Percentiles rank a stretch among this genome's conserved stretches.
These are phyloP conservation scores for Heterotilapia buettikoferi DNA, from an alignment of 2,113 vertebrate species.

Conservation along the genomic window DNA sequence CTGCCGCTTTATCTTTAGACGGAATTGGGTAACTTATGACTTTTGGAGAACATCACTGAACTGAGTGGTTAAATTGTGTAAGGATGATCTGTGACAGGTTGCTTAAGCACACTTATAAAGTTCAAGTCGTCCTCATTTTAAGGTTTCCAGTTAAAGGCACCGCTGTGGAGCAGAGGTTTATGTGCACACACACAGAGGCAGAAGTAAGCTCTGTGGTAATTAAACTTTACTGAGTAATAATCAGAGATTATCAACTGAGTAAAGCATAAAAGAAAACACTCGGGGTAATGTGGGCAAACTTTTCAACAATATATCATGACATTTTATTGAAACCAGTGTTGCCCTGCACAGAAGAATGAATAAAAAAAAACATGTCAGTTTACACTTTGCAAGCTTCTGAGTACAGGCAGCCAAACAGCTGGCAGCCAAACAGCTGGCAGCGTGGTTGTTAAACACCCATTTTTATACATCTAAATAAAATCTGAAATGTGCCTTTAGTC, in stretches of 20 bases:
- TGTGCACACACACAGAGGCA: background rate
- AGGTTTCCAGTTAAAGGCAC: background rate
- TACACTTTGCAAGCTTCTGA: background rate
- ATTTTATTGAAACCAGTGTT: background rate
- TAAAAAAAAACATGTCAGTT: background rate
- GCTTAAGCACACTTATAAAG: background rate
- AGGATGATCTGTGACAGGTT: background rate
- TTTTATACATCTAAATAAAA: background rate
- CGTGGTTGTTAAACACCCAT: background rate
- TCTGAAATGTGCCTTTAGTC: background rate
- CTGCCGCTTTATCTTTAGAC: background rate
- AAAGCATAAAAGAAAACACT: background rate
- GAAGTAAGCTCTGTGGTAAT: background rate
- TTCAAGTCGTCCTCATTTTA: background rate
- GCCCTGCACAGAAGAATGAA: background rate
- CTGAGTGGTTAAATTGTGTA: background rate
- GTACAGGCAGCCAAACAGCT: background rate
- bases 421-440: background rate
- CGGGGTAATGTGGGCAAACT: rapidly evolving
- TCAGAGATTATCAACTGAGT: background rate
- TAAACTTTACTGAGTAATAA: background rate
- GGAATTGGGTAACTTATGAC: background rate
- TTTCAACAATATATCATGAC: background rate
- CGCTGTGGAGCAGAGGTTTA: background rate
- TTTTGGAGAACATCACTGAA: background rate